Conservation (phyloP, 2,888 invertebrate species). For the Drosophila algonquin region DNA sequence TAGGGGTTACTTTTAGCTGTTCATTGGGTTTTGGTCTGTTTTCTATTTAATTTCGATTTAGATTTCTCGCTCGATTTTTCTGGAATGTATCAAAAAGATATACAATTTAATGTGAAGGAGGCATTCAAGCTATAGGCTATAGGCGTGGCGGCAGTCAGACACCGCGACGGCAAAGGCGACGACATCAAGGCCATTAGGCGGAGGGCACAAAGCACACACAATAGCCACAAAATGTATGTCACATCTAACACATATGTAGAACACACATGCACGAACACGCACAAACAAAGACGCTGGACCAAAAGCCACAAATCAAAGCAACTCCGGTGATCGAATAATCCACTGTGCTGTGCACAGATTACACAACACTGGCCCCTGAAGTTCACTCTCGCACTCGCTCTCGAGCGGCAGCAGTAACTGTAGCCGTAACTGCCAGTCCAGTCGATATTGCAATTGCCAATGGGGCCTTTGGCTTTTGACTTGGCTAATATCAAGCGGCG, state of each 20-base stretch:
- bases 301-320: constrained; percentile 7
- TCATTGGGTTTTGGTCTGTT: constrained; percentile 21
- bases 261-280: constrained; percentile 3
- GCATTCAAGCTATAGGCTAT: constrained; percentile 26
- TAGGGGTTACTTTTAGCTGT: constrained; percentile 26
- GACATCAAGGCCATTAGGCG: constrained; percentile 77
- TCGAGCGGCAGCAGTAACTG: not conserved
- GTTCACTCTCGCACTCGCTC: constrained; percentile 31
- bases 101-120: constrained; percentile 36
- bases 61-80: not conserved
- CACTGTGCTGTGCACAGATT: constrained; percentile 36
- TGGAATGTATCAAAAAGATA: constrained; percentile 24
- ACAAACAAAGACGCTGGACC: constrained; percentile 6
- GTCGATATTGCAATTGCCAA: not conserved
- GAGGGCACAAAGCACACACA: constrained; percentile 49
- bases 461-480: constrained; percentile 22
- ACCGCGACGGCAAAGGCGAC: constrained; percentile 74
- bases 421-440: not conserved
- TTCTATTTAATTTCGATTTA: constrained; percentile 19
- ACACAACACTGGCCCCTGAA: constrained; percentile 62
- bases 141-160: constrained; percentile 68
- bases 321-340: constrained; percentile 4
- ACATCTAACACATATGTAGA: constrained; percentile 18
- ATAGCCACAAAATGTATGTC: constrained; percentile 46
- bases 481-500: constrained; percentile 62